phyloP scores from a whole-genome alignment of 2,797 vertebrate species.

The Propithecus deckenii region DNA sequence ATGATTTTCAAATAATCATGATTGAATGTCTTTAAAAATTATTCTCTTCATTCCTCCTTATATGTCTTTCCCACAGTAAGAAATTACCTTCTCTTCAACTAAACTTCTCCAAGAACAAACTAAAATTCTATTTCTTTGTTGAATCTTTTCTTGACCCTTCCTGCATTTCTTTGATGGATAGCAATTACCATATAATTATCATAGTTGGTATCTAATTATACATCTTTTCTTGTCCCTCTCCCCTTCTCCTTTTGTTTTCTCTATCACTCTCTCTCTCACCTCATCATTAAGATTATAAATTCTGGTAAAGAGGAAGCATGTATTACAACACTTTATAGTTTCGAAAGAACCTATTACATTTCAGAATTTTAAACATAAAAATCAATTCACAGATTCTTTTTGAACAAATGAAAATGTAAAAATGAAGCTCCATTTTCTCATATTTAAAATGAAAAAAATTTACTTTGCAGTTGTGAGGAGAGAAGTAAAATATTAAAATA shows the following conservation, averaged over 20 bases:
- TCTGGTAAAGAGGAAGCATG: neutral
- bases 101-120: neutral
- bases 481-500: neutral
- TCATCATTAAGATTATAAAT: neutral
- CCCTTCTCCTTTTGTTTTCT: neutral
- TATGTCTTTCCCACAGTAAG: neutral
- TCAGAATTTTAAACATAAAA: neutral
- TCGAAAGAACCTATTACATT: neutral
- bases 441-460: neutral
- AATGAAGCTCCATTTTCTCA: neutral
- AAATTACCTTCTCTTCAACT: neutral
- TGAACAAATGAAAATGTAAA: neutral
- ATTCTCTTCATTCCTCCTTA: neutral
- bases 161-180: neutral
- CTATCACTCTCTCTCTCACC: too few species aligned
- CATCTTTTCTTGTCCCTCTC: neutral
- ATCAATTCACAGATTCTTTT: neutral
- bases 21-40: neutral
- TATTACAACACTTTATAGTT: neutral
- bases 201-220: too few species aligned
- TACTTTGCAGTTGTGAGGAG: neutral
- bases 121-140: neutral
- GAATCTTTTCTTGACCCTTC: neutral
- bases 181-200: neutral
- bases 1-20: neutral